phyloP scores from a whole-genome alignment of 2,113 vertebrate genomes.

The Mobula hypostoma region DNA sequence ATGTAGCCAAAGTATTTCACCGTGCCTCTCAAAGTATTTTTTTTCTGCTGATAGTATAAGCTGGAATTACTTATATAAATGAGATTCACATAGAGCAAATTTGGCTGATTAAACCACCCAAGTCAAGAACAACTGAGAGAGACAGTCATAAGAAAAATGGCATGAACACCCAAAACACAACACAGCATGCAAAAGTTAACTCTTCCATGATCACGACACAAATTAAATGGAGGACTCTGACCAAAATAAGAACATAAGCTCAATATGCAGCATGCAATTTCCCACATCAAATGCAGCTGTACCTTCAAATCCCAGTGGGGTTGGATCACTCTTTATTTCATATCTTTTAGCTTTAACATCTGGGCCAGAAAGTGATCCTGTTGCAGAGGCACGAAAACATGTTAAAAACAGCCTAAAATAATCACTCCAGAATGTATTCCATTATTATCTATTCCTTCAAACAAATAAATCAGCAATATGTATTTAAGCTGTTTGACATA shows the following conservation, averaged over 20 bases:
- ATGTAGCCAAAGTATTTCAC: neutral
- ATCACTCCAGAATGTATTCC: neutral
- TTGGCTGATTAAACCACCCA: neutral
- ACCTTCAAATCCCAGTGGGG: constrained; percentile 87
- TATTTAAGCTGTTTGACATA: neutral
- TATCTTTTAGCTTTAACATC: constrained; percentile 84
- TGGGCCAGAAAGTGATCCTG: constrained; percentile 72
- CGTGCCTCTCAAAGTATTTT: neutral
- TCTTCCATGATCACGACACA: neutral
- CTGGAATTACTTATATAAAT: too few species aligned
- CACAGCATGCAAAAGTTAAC: neutral
- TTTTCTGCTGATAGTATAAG: neutral
- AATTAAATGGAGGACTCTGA: neutral
- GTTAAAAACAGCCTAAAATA: constrained; percentile 43
- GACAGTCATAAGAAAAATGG: neutral
- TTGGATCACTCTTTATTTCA: constrained; percentile 88
- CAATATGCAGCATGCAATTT: constrained; percentile 48
- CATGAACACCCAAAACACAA: neutral
- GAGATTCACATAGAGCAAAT: neutral
- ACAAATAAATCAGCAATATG: neutral
- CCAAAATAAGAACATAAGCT: neutral
- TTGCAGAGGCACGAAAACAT: constrained; percentile 49
- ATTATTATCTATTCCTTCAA: neutral
- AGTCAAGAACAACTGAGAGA: neutral
- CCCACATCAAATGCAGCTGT: constrained; percentile 46